These are phyloP conservation scores for Bilobella aurantiaca DNA, from an alignment of 1,140 invertebrate species.

Conservation along the genomic window DNA sequence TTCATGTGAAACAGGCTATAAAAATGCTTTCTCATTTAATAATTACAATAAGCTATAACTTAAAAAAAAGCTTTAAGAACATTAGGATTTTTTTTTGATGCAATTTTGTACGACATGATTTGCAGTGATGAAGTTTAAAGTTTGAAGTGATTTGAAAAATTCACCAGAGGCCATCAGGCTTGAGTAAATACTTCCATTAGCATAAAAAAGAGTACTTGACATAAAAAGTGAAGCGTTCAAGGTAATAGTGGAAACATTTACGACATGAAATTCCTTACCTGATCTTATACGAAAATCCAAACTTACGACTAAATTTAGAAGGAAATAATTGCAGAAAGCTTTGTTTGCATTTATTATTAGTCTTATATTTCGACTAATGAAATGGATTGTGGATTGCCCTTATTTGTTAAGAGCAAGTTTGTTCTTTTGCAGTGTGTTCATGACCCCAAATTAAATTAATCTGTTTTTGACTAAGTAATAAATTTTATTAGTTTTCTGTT, in stretches of 20 bases:
- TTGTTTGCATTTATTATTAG: background rate
- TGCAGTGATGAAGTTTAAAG: background rate
- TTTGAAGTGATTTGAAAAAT: too few relatives aligned
- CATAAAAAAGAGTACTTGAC: background rate
- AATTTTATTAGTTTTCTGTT: background rate
- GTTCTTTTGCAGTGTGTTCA: background rate
- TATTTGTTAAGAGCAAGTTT: too few relatives aligned
- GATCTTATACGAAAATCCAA: background rate
- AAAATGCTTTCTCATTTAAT: too few relatives aligned
- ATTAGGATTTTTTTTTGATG: background rate
- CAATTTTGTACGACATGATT: background rate
- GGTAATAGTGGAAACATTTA: background rate
- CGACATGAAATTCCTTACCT: background rate
- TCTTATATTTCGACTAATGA: background rate
- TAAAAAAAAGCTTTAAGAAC: background rate
- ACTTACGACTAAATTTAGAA: background rate
- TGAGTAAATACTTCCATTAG: background rate
- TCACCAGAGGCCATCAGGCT: too few relatives aligned
- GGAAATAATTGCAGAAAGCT: background rate
- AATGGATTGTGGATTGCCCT: background rate
- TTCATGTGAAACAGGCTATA: too few relatives aligned
- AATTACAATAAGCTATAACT: background rate
- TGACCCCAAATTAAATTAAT: background rate
- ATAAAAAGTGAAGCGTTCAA: too few relatives aligned
- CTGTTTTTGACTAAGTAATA: background rate